These are phyloP conservation scores for Eretmocerus hayati DNA, from an alignment of 2,888 invertebrate species.

Conservation along the genomic window DNA sequence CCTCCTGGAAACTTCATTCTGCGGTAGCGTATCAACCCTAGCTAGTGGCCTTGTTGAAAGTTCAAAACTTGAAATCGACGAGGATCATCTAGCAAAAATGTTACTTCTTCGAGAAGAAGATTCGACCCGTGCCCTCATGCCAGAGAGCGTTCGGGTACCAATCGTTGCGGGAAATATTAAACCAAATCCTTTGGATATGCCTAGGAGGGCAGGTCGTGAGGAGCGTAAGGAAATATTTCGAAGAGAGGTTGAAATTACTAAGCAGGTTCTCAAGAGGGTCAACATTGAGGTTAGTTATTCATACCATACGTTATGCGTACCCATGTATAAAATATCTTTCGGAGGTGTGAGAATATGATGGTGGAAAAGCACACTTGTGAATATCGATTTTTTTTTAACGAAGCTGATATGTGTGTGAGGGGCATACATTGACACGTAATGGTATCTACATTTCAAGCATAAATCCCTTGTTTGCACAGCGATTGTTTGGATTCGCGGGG, in stretches of 20 bases:
- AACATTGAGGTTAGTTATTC: constrained; percentile 46
- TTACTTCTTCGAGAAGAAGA: constrained; percentile 58
- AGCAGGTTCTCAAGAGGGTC: constrained; percentile 41
- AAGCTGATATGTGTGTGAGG: too few species aligned
- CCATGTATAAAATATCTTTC: too few species aligned
- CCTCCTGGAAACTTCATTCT: constrained; percentile 84
- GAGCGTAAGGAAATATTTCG: constrained; percentile 44
- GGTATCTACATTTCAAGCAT: too few species aligned
- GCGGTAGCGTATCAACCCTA: constrained; percentile 69
- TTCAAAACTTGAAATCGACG: constrained; percentile 52
- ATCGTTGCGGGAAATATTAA: constrained; percentile 54
- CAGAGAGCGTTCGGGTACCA: constrained; percentile 55
- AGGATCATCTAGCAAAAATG: constrained; percentile 53
- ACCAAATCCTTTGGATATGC: constrained; percentile 66
- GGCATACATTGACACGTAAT: too few species aligned
- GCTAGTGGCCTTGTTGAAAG: constrained; percentile 40
- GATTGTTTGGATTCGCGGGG: too few species aligned
- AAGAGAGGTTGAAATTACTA: constrained; percentile 44
- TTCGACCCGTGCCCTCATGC: constrained; percentile 58
- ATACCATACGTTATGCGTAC: too few species aligned
- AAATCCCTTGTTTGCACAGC: too few species aligned
- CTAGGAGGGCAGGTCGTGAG: constrained; percentile 39
- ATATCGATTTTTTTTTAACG: too few species aligned
- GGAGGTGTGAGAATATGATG: too few species aligned
- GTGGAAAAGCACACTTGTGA: too few species aligned